A percentile compares a stretch with the other conserved stretches of the same genome.
These are phyloP conservation scores for Brienomyrus brachyistius DNA, from an alignment of 2,113 vertebrate genomes.

Conservation along the genomic window DNA sequence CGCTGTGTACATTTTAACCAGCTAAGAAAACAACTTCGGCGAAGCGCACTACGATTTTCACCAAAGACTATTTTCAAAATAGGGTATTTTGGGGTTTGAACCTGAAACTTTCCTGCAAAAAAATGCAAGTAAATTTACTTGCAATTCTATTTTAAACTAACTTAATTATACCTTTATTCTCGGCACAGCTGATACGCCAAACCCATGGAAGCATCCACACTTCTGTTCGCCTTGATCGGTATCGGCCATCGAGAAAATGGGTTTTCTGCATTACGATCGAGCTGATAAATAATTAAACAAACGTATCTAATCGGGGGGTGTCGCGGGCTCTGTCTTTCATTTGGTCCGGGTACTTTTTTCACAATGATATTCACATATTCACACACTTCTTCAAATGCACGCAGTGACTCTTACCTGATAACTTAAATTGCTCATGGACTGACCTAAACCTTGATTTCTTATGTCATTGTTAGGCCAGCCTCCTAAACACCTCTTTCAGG, in stretches of 20 bases:
- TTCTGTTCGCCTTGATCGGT: background rate
- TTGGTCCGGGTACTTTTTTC: background rate
- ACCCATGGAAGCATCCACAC: background rate
- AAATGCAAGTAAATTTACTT: background rate
- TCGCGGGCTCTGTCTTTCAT: background rate
- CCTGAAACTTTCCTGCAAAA: background rate
- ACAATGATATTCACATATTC: background rate
- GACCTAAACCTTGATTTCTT: background rate
- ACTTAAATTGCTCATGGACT: background rate
- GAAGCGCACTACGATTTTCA: no score
- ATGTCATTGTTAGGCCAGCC: background rate
- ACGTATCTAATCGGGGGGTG: background rate
- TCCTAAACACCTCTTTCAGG: background rate
- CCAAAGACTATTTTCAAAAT: background rate
- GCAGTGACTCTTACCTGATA: background rate
- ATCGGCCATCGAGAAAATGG: background rate
- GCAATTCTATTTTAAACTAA: background rate
- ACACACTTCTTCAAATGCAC: background rate
- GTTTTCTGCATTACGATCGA: background rate
- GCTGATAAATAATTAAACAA: constrained; percentile 12
- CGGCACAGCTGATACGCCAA: background rate
- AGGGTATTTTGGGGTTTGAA: background rate
- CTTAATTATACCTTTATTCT: background rate
- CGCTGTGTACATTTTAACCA: background rate
- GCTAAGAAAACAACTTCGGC: background rate